These are phyloP conservation scores for Aplodontia rufa DNA, from an alignment of 2,113 vertebrate genomes.

Conservation along the genomic window DNA sequence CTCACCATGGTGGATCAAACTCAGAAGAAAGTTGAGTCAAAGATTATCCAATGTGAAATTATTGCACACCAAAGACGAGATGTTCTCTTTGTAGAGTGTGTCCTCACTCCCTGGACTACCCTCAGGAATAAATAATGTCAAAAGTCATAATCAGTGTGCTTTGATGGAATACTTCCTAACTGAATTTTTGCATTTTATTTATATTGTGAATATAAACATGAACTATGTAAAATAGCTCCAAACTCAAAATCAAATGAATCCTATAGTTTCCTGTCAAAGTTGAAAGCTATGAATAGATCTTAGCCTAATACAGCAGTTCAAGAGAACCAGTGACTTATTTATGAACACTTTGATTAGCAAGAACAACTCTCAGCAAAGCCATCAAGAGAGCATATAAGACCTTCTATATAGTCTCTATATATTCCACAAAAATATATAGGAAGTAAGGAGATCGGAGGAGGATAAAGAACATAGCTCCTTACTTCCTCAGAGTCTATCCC, in stretches of 20 bases:
- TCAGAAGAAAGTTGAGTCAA: not conserved
- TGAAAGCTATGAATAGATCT: not conserved
- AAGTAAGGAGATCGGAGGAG: too few relatives aligned
- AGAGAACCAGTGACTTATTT: not conserved
- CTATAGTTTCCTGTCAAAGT: not conserved
- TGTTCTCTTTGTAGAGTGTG: not conserved
- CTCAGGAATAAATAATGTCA: not conserved
- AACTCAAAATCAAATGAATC: slow-evolving; percentile 12
- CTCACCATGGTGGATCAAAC: not conserved
- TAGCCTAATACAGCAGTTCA: not conserved
- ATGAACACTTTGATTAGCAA: not conserved
- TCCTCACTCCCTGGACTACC: not conserved
- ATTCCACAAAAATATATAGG: too few relatives aligned
- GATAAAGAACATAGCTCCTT: not conserved
- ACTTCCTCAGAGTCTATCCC: not conserved
- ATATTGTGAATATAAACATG: not conserved
- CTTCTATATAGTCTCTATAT: not conserved
- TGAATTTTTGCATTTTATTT: not conserved
- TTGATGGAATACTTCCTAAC: not conserved
- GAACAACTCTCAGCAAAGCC: not conserved
- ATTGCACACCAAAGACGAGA: not conserved
- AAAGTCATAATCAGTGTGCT: not conserved
- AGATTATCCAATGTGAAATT: not conserved
- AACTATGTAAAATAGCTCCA: slow-evolving; percentile 34
- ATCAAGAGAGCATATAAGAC: not conserved